These are phyloP conservation scores for Lithobates pipiens DNA, from an alignment of 2,797 vertebrate species.

Conservation along the genomic window DNA sequence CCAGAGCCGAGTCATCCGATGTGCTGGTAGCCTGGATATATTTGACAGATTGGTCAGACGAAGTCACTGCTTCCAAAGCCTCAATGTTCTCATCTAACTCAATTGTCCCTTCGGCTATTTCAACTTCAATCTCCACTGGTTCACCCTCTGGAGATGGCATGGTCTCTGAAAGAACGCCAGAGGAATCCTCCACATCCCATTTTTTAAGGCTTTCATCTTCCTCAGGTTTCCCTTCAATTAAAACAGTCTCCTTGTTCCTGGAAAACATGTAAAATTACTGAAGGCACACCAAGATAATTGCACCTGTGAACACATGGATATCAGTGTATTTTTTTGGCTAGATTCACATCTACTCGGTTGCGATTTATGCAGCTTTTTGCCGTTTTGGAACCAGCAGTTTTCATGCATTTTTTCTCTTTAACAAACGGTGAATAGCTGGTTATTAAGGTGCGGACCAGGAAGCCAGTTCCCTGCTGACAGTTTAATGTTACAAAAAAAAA, in stretches of 20 bases:
- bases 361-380: no score
- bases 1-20: slow-evolving; percentile 93
- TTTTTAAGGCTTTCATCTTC: slow-evolving; percentile 81
- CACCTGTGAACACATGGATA: no score
- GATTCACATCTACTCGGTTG: no score
- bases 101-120: slow-evolving; percentile 83
- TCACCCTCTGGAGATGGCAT: slow-evolving; percentile 87
- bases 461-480: no score
- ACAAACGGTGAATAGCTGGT: no score
- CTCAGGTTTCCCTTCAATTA: slow-evolving; percentile 75
- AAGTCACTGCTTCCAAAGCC: slow-evolving; percentile 83
- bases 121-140: slow-evolving; percentile 91
- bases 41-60: slow-evolving; percentile 82
- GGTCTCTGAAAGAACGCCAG: slow-evolving; percentile 92
- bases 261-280: not conserved
- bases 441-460: no score
- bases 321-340: no score
- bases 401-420: no score
- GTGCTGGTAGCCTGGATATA: slow-evolving; percentile 81
- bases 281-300: no score
- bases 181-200: slow-evolving; percentile 92
- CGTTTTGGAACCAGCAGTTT: no score
- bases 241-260: slow-evolving; percentile 82
- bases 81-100: slow-evolving; percentile 82
- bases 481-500: no score